Evolutionary conservation across 2,888 invertebrate species (phyloP), one percentile per base, ranked within the genome.

Genomic region (Phania funesta): DNA sequence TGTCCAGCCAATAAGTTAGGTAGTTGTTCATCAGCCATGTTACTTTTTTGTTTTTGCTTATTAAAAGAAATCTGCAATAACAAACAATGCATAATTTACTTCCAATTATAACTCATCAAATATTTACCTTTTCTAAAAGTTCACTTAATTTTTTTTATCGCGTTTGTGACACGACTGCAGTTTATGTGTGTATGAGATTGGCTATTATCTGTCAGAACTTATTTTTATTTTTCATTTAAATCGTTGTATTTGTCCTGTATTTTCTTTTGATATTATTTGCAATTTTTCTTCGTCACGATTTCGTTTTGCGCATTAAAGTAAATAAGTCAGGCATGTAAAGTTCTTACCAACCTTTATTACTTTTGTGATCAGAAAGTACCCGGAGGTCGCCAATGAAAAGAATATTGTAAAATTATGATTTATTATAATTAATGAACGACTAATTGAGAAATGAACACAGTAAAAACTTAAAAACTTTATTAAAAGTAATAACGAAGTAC

Each of bases 1-100:
- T 97, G 97, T 75, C 97, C 97, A 84, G 94, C 97, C 89, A 96
- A 96, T 44, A 96, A 92, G 90, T 95, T 94, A 85, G 94, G 95
- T 86, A 93, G 93, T 87, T 93, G 93, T 87, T 94, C 93, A 86
- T 93, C 93, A 86, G 95, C 87, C 91, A 91, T 91, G 9, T 70
- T 71, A 13, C 9, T 44, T 35, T 38, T 64, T 41, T 32, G 32
- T 60, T 35, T 24, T 50, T 6, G 8, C 1, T n/a, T 50, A 0
- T 26, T 16, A 24, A 44, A 62, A 41, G 11, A 20, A 54, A 44
- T 38, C 22, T 50, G 6, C 6, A 38, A 38, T 38, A 38, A 9
- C 4, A 11, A 38, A 9, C 35, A 38, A 38, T 4, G 35, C 32
- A 9, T 9, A 38, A 38, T n/a, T 38, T 38, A 38, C 11, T 9